Conservation (phyloP, 2,888 invertebrate genomes). For the Rhaphigaster nebulosa region DNA sequence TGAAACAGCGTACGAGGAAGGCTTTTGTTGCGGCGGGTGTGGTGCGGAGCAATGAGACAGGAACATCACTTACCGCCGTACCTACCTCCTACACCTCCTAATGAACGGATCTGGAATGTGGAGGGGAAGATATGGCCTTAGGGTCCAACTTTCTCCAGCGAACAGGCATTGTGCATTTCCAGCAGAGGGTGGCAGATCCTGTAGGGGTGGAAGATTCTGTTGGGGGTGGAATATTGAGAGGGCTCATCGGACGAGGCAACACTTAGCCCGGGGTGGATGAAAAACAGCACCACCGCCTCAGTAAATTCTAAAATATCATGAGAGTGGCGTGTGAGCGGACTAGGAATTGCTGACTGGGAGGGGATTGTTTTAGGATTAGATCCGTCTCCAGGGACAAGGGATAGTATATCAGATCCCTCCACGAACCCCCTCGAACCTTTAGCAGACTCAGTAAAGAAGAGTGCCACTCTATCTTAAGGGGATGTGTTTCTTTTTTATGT, state of each 20-base stretch:
- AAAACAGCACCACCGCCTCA: not conserved
- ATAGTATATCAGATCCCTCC: not conserved
- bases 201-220: not conserved
- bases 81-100: not conserved
- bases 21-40: constrained; percentile 40
- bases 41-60: not conserved
- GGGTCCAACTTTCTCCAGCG: constrained; percentile 15
- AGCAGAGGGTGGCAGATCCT: not conserved
- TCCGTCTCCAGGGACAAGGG: not conserved
- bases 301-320: constrained; percentile 17
- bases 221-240: constrained; percentile 9
- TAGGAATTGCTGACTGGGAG: constrained; percentile 25
- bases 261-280: constrained; percentile 24
- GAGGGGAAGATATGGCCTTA: constrained; percentile 32
- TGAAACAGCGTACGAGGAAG: not conserved
- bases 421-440: not conserved
- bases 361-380: constrained; percentile 32
- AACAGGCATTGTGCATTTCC: constrained; percentile 56
- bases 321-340: not conserved
- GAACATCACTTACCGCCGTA: not conserved
- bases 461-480: not conserved
- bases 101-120: constrained; percentile 37
- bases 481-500: not conserved
- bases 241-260: not conserved
- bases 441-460: not conserved